Percentiles rank a stretch among this genome's conserved stretches.
Evolutionary conservation across 2,888 invertebrate species (phyloP).

Genomic region (Saturnia pavonia): DNA sequence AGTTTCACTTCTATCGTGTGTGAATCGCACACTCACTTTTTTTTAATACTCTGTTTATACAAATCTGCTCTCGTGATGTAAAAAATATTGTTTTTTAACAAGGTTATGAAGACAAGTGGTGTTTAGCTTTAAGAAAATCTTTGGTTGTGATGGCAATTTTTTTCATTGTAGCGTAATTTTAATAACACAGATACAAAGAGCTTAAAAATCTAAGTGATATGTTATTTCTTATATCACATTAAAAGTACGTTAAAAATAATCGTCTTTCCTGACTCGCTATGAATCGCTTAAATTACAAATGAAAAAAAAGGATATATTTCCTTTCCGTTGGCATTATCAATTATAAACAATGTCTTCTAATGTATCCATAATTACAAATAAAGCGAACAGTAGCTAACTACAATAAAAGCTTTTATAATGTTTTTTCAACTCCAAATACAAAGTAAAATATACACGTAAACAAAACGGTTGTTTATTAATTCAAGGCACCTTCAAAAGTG

Average conservation of each 20-base stretch:
- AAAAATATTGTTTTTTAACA: too few species aligned
- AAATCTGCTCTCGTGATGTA: too few species aligned
- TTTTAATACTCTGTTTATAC: too few species aligned
- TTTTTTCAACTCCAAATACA: slow-evolving; percentile 36
- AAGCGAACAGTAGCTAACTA: slow-evolving; percentile 43
- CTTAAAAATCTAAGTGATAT: too few species aligned
- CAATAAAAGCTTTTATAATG: slow-evolving; percentile 40
- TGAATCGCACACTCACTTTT: too few species aligned
- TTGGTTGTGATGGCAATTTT: too few species aligned
- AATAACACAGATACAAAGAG: too few species aligned
- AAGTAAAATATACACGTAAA: slow-evolving; percentile 50
- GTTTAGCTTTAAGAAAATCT: too few species aligned
- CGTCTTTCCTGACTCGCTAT: background rate
- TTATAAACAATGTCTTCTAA: slow-evolving; percentile 3
- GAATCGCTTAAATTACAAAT: background rate
- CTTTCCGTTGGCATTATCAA: background rate
- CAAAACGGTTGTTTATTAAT: slow-evolving; percentile 68
- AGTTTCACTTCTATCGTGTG: too few species aligned
- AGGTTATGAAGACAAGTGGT: too few species aligned
- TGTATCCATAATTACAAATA: slow-evolving; percentile 22
- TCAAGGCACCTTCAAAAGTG: slow-evolving; percentile 57
- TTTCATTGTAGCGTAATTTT: too few species aligned
- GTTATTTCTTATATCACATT: background rate
- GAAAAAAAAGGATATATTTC: background rate
- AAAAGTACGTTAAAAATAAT: background rate